A percentile compares a stretch with the other conserved stretches of the same genome.
Conservation (phyloP, 30 jellyfish, hydroid and myxozoan genomes). For the Aurelia aurita region DNA sequence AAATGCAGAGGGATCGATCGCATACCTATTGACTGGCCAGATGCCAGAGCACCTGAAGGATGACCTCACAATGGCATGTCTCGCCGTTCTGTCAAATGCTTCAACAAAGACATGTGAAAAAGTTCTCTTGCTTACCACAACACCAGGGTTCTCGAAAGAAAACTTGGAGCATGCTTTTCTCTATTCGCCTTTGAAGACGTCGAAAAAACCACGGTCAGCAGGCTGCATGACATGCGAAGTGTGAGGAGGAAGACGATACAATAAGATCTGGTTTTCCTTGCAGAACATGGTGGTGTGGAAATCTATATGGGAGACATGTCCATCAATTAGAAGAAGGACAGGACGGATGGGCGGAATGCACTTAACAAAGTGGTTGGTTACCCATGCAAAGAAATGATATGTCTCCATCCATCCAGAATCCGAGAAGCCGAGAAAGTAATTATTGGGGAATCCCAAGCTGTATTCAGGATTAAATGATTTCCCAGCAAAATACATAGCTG, state of each 20-base stretch:
- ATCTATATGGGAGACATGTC: constrained; percentile 54
- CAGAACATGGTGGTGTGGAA: constrained; percentile 38
- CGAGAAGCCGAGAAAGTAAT: constrained; percentile 32
- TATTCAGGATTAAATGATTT: constrained; percentile 33
- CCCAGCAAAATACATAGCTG: constrained; percentile 31
- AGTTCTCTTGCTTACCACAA: too few relatives aligned
- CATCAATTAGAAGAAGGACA: constrained; percentile 37
- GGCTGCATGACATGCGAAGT: too few relatives aligned
- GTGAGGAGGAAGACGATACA: too few relatives aligned
- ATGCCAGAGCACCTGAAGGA: constrained; percentile 13
- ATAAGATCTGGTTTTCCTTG: too few relatives aligned
- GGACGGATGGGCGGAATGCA: constrained; percentile 37
- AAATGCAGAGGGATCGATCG: not conserved
- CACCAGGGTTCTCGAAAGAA: too few relatives aligned
- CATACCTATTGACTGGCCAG: constrained; percentile 11
- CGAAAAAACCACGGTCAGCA: too few relatives aligned
- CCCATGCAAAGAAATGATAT: too few relatives aligned
- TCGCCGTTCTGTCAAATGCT: not conserved
- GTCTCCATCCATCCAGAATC: constrained; percentile 63
- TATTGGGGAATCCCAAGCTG: constrained; percentile 53
- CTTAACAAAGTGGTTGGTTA: constrained; percentile 27
- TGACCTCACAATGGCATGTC: not conserved
- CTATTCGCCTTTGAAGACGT: too few relatives aligned
- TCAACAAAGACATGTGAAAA: constrained; percentile 13
- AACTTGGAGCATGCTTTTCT: too few relatives aligned